Conservation (phyloP, 2,797 vertebrate species). For the Salmo trutta region DNA sequence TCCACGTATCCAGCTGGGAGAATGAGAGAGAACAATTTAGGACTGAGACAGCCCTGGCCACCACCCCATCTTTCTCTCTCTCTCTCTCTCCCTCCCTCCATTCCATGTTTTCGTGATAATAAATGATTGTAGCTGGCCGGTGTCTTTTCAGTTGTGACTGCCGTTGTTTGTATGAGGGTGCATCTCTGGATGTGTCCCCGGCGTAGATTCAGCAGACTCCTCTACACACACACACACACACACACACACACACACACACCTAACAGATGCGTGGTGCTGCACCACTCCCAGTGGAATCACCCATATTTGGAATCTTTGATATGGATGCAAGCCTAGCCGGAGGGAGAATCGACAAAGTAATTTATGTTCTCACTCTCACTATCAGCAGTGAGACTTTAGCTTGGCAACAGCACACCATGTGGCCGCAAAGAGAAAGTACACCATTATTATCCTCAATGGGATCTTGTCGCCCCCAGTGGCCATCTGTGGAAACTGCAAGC, state of each 20-base stretch:
- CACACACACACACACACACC: constrained; percentile 3
- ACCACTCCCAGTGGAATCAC: constrained; percentile 16
- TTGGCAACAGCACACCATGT: constrained; percentile 39
- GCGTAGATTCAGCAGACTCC: too few relatives aligned
- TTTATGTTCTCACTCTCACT: constrained; percentile 2
- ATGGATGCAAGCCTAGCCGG: constrained; percentile 16
- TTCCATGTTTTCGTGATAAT: not conserved
- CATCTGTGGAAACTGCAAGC: constrained; percentile 9
- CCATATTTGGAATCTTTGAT: constrained; percentile 18
- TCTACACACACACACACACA: too few relatives aligned
- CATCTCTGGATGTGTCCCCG: not conserved
- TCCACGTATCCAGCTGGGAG: constrained; percentile 26
- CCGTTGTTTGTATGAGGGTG: not conserved
- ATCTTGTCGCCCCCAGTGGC: not conserved
- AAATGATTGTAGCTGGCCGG: constrained; percentile 17
- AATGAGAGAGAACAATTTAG: constrained; percentile 21
- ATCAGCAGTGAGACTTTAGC: not conserved
- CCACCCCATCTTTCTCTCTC: too few relatives aligned
- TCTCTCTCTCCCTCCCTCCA: too few relatives aligned
- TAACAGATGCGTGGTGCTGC: not conserved
- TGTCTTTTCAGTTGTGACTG: constrained; percentile 22
- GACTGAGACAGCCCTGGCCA: not conserved
- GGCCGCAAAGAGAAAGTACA: constrained; percentile 21
- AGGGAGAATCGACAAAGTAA: not conserved
- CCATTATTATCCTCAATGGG: not conserved